These are phyloP conservation scores for Metacarcinus magister DNA, from an alignment of 2,888 invertebrate genomes.

Conservation along the genomic window DNA sequence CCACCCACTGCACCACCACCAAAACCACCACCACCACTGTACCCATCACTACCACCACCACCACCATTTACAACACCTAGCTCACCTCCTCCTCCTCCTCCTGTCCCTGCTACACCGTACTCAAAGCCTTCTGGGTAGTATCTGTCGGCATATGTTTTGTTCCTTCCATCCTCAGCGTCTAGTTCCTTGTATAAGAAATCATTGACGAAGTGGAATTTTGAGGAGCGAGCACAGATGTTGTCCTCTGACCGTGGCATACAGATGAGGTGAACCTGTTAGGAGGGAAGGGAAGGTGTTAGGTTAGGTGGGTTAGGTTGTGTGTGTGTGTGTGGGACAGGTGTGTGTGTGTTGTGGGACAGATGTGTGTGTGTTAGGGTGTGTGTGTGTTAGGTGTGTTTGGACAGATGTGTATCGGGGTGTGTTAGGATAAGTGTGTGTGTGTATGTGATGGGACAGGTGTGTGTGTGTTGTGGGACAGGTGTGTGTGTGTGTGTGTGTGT, in stretches of 20 bases:
- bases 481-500: background rate
- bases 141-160: constrained; percentile 84
- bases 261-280: constrained; percentile 94
- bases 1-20: background rate
- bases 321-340: background rate
- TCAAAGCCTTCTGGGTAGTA: constrained; percentile 88
- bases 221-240: constrained; percentile 94
- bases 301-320: background rate
- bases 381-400: background rate
- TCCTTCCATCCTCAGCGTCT: constrained; percentile 88
- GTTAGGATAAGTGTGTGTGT: background rate
- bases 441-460: background rate
- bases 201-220: constrained; percentile 95
- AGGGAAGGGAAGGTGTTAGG: background rate
- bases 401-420: background rate
- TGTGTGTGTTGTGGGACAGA: too few species aligned
- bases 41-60: background rate
- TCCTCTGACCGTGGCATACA: constrained; percentile 96
- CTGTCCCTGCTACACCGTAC: constrained; percentile 19
- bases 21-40: background rate
- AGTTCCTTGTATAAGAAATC: constrained; percentile 95
- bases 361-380: background rate
- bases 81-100: background rate
- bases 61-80: background rate
- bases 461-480: background rate